Evolutionary conservation across 2,888 invertebrate species (phyloP).

Genomic region (Aethes cnicana): DNA sequence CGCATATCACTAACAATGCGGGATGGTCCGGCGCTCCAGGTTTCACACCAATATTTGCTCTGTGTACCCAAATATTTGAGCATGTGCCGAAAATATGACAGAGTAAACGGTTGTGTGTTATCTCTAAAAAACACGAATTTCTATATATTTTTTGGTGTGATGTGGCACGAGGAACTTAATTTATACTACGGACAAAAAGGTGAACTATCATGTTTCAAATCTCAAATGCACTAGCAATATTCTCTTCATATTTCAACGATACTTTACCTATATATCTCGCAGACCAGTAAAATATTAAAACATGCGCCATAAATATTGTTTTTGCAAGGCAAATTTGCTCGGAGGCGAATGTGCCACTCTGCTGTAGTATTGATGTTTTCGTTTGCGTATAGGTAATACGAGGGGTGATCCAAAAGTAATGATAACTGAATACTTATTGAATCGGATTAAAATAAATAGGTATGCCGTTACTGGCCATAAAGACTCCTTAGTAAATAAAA

Average conservation of each 20-base stretch:
- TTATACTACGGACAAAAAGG: not conserved
- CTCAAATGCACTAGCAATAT: constrained; percentile 21
- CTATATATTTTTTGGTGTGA: too few relatives aligned
- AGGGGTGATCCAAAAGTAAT: too few relatives aligned
- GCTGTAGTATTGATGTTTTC: constrained; percentile 25
- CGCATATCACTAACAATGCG: constrained; percentile 17
- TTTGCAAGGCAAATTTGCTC: constrained; percentile 32
- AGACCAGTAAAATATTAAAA: constrained; percentile 52
- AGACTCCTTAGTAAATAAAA: too few relatives aligned
- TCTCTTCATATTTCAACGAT: constrained; percentile 47
- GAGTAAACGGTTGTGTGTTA: constrained; percentile 18
- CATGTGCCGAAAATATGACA: constrained; percentile 24
- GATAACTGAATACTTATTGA: too few relatives aligned
- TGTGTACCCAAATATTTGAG: constrained; percentile 25
- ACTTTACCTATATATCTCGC: constrained; percentile 44
- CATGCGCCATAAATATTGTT: constrained; percentile 46
- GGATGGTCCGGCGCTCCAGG: constrained; percentile 14
- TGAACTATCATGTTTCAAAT: constrained; percentile 22
- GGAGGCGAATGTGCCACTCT: constrained; percentile 29
- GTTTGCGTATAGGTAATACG: constrained; percentile 17
- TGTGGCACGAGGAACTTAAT: too few relatives aligned
- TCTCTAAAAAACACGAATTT: constrained; percentile 15
- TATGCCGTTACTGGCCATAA: too few relatives aligned
- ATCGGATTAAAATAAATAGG: too few relatives aligned
- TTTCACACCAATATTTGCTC: constrained; percentile 25